These are phyloP conservation scores for Melieria picta DNA, from an alignment of 2,888 invertebrate species.

Conservation along the genomic window DNA sequence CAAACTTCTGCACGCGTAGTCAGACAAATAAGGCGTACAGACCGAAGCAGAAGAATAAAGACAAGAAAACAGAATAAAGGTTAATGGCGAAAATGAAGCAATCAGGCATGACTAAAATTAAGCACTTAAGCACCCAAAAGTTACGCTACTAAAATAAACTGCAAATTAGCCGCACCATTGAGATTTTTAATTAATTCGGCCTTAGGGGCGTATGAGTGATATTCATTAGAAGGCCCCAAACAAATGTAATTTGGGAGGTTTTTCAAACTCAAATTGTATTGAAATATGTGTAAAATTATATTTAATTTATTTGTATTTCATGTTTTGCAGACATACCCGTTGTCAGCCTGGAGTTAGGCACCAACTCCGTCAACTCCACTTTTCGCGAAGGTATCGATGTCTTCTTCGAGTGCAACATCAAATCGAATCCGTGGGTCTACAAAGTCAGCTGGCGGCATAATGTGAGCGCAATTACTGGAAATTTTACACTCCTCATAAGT, in stretches of 20 bases:
- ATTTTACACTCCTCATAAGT: not conserved
- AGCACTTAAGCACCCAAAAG: no score
- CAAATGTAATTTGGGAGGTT: not conserved
- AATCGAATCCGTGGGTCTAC: conserved; percentile 86
- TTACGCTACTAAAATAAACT: no score
- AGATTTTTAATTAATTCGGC: no score
- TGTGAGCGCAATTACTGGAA: conserved; percentile 67
- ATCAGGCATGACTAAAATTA: no score
- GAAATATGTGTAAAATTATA: not conserved
- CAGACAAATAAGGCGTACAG: not conserved
- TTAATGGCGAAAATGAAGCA: no score
- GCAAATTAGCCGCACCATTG: no score
- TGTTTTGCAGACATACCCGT: conserved; percentile 80
- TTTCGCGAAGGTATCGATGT: conserved; percentile 90
- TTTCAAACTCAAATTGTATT: not conserved
- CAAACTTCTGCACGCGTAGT: no score
- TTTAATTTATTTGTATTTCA: not conserved
- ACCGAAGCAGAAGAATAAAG: not conserved
- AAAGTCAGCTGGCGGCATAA: conserved; percentile 82
- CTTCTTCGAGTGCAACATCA: conserved; percentile 90
- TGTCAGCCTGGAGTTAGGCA: conserved; percentile 83
- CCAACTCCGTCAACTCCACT: conserved; percentile 78
- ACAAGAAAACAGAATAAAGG: not conserved
- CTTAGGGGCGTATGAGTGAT: no score
- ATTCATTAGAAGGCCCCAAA: no score